Base-by-base conservation (phyloP, 2,888 invertebrate genomes). In the Ommatoiulus sabulosus region DNA sequence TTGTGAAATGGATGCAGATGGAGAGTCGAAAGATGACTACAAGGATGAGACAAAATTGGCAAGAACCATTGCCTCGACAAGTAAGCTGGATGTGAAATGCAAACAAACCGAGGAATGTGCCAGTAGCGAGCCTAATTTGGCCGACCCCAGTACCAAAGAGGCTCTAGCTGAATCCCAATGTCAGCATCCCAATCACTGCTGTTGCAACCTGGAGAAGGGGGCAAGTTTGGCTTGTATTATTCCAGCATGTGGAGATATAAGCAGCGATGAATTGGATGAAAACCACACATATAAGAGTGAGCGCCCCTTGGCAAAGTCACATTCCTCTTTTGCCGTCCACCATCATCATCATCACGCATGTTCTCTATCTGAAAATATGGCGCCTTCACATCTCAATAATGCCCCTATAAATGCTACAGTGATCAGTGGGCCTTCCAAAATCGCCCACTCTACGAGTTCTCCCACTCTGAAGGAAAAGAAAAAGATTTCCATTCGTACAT, bases 401-500 rank as follows among this genome's bases (percentile, higher is more conserved):
- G 46, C 12, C 46, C 8, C 0, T 3, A 10, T 12, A 7, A 0
- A 0, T 15, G 7, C 12, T 4, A 15, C 4, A 5, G n/a, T 20
- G 20, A 15, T 5, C 20, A 63, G 1, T 8, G 63, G 63, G 7
- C 5, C 63, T 20, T 20, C 63, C 15, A 20, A n/a, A 20, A 63
- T 63, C 20, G 20, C 20, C 6, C 63, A 63, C 20, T 63, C 63
- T 10, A 20, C 63, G 20, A 63, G 63, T 20, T 63, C 63, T 1
- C 63, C 63, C 4, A 88, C 88, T 44, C 80, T 57, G n/a, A 90
- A 90, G 44, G 90, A 63, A 4, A 63, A 91, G 80, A 91, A 91
- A 89, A 91, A 91, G 88, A 90, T 90, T 48, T 91, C 91, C 12
- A 90, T 93, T 89, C 91, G 92, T 89, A 91, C 91, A 35, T 92